A percentile compares a stretch with the other conserved stretches of the same genome.
These are phyloP conservation scores for Rousettus leschenaultii DNA, from an alignment of 2,113 vertebrate genomes.

Conservation along the genomic window DNA sequence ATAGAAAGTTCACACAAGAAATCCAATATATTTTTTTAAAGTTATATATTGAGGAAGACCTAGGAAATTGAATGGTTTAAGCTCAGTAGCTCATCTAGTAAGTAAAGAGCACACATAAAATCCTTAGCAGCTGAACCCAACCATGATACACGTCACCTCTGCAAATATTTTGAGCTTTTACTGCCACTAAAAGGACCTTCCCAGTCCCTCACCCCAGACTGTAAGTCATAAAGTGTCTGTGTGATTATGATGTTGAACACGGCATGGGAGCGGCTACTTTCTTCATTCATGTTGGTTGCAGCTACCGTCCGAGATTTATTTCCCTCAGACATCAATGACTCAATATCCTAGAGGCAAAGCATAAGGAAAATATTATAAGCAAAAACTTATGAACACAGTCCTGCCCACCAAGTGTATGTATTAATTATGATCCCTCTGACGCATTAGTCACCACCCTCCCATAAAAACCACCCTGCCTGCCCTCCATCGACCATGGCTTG, in stretches of 20 bases:
- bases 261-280: conserved; percentile 92
- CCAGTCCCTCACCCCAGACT: conserved; percentile 85
- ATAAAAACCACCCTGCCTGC: not conserved
- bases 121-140: not conserved
- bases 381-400: not conserved
- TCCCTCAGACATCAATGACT: conserved; percentile 93
- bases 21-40: not conserved
- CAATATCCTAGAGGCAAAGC: conserved; percentile 85
- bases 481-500: rapidly evolving
- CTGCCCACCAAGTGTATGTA: not conserved
- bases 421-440: not conserved
- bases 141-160: rapidly evolving
- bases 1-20: not conserved
- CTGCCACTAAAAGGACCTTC: not conserved
- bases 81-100: not conserved
- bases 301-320: conserved; percentile 96
- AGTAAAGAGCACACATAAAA: not conserved
- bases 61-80: not conserved
- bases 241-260: conserved; percentile 92
- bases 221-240: conserved; percentile 89
- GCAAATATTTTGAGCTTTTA: too few relatives aligned
- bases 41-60: not conserved
- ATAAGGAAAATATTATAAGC: not conserved
- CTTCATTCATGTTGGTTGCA: conserved; percentile 97
- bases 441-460: not conserved